phyloP scores from a whole-genome alignment of 2,797 vertebrate species.

The Darevskia nairensis region DNA sequence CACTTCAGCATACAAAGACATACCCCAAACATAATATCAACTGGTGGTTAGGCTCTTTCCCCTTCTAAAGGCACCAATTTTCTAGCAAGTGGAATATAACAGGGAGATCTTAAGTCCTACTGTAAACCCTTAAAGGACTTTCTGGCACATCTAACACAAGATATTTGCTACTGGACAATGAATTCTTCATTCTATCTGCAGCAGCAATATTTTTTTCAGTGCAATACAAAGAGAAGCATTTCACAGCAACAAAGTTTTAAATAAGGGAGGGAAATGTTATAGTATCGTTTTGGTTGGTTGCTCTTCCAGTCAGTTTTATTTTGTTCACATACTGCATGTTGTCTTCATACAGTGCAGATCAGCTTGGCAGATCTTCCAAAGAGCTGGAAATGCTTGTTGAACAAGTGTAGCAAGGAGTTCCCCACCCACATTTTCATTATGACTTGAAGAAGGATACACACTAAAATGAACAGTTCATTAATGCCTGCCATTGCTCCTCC shows the following conservation, averaged over 20 bases:
- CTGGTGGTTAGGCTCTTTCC: neutral
- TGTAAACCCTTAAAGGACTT: neutral
- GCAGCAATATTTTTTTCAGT: neutral
- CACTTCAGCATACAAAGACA: neutral
- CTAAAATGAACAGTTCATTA: neutral
- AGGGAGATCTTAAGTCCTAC: neutral
- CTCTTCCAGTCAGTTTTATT: neutral
- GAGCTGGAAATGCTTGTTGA: neutral
- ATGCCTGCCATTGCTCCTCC: neutral
- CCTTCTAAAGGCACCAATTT: neutral
- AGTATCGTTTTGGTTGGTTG: neutral
- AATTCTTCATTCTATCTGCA: neutral
- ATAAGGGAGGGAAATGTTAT: neutral
- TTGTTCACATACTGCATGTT: neutral
- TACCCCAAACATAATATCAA: neutral
- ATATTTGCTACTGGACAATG: neutral
- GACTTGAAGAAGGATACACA: fast-evolving
- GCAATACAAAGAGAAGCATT: neutral
- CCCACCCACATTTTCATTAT: neutral
- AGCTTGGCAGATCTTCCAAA: neutral
- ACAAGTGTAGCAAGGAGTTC: neutral
- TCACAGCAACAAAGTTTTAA: neutral
- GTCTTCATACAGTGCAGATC: neutral
- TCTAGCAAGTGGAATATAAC: neutral
- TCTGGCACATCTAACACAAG: neutral